Evolutionary conservation across 2,888 invertebrate species (phyloP), one percentile per base, ranked within the genome.

Genomic region (Folsomia candida): DNA sequence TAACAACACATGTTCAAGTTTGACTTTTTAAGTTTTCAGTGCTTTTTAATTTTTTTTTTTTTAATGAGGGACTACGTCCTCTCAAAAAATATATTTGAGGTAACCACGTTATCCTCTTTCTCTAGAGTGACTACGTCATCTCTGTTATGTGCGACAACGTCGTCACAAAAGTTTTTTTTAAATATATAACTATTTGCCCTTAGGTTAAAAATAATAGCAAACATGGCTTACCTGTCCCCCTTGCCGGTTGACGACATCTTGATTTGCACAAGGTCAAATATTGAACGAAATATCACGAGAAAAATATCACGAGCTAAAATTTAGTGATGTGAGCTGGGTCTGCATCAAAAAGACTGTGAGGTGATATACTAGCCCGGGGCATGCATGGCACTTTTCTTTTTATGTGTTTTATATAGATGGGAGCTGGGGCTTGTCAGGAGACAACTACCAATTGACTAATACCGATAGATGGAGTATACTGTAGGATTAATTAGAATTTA

Each of bases 271-370:
- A 24, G 25, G 20, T 59, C 26, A 20, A 37, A 37, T 37, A 9
- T 29, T 37, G 11, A 27, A 27, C 29, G 4, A 63, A 63, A 24
- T 65, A 47, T 63, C 51, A 18, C 51, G 47, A n/a, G 9, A 51
- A 22, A 54, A 57, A 57, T 9, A n/a, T 20, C 22, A 57, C n/a
- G 27, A 60, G 60, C 27, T 25, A 60, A 24, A 24, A 25, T 18
- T 60, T 27, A 24, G 20, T 24, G 25, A 60, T 25, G 25, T 60
- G 20, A 25, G 25, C 24, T 60, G 25, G 11, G 18, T 60, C 60
- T n/a, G 24, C 60, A 60, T 22, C 60, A 57, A 57, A 57, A 57
- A 57, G 57, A 57, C 57, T 11, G 20, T 57, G 57, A n/a, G 37
- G 37, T 9, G 37, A 9, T 9, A 37, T 4, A 14, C 37, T 37